Percentiles rank a stretch among this genome's conserved stretches.
Evolutionary conservation across 2,797 vertebrate species (phyloP).

Genomic region (Cichlasoma orientale): DNA sequence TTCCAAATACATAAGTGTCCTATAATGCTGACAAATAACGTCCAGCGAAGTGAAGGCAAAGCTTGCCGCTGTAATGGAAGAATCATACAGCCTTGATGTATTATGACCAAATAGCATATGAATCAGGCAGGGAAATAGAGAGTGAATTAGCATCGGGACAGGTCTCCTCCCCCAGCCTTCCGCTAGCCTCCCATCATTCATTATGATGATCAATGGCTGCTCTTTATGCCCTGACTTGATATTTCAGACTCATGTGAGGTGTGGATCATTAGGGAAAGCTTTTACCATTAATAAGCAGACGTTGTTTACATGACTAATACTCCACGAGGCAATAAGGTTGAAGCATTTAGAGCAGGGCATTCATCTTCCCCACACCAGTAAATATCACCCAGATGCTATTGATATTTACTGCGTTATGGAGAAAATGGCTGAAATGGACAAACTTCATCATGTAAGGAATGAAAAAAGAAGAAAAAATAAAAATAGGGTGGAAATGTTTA

Average conservation of each 20-base stretch:
- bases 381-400: conserved; percentile 72
- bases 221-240: conserved; percentile 78
- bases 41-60: conserved; percentile 47
- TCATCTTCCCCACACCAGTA: conserved; percentile 75
- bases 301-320: conserved; percentile 80
- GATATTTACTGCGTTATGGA: conserved; percentile 61
- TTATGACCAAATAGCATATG: conserved; percentile 70
- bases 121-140: conserved; percentile 71
- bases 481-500: neutral
- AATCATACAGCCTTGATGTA: conserved; percentile 72
- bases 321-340: conserved; percentile 75
- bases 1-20: conserved; percentile 46
- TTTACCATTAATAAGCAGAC: conserved; percentile 81
- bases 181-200: conserved; percentile 72
- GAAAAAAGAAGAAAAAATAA: neutral
- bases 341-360: conserved; percentile 72
- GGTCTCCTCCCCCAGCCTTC: conserved; percentile 65
- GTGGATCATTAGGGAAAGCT: conserved; percentile 81
- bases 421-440: conserved; percentile 37
- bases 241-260: conserved; percentile 79
- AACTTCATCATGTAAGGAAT: conserved; percentile 29
- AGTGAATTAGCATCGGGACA: conserved; percentile 72
- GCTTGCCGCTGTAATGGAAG: conserved; percentile 64
- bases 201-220: conserved; percentile 77
- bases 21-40: conserved; percentile 59